These are phyloP conservation scores for Luidia sarsii DNA, from an alignment of 53 echinoderm and acorn worm species.

Conservation along the genomic window DNA sequence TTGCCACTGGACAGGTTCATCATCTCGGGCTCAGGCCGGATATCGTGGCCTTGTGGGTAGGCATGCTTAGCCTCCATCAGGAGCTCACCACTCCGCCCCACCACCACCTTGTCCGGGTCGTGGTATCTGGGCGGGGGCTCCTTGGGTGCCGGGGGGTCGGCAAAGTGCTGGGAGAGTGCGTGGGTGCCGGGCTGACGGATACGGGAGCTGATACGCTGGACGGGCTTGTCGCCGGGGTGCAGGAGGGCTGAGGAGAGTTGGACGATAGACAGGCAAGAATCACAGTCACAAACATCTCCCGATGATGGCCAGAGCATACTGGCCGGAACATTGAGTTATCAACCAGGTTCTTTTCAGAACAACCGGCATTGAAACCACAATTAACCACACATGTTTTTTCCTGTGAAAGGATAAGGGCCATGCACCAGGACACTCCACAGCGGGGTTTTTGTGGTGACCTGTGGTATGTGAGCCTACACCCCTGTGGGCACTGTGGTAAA, in stretches of 20 bases:
- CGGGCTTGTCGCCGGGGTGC: slow-evolving; percentile 84
- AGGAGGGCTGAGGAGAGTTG: slow-evolving; percentile 94
- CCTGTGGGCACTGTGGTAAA: too few relatives aligned
- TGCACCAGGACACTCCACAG: too few relatives aligned
- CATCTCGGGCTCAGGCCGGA: slow-evolving; percentile 64
- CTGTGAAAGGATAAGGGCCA: too few relatives aligned
- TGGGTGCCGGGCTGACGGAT: slow-evolving; percentile 80
- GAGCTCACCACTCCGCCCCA: slow-evolving; percentile 72
- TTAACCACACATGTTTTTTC: too few relatives aligned
- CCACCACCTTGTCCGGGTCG: slow-evolving; percentile 80
- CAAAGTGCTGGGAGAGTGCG: slow-evolving; percentile 81
- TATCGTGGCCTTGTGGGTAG: slow-evolving; percentile 73
- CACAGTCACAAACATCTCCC: too few relatives aligned
- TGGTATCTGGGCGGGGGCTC: slow-evolving; percentile 69
- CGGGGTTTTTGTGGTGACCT: too few relatives aligned
- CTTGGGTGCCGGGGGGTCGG: slow-evolving; percentile 77
- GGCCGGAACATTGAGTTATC: too few relatives aligned
- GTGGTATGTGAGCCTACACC: too few relatives aligned
- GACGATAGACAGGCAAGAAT: too few relatives aligned
- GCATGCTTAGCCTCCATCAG: slow-evolving; percentile 90
- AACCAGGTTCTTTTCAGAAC: too few relatives aligned
- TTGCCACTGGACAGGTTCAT: slow-evolving; percentile 89
- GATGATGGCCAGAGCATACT: too few relatives aligned
- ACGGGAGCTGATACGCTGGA: slow-evolving; percentile 60
- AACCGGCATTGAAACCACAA: too few relatives aligned